Evolutionary conservation across 2,888 invertebrate genomes (phyloP), one percentile per base, ranked within the genome.

Genomic region (Zhengitettix transpicula): DNA sequence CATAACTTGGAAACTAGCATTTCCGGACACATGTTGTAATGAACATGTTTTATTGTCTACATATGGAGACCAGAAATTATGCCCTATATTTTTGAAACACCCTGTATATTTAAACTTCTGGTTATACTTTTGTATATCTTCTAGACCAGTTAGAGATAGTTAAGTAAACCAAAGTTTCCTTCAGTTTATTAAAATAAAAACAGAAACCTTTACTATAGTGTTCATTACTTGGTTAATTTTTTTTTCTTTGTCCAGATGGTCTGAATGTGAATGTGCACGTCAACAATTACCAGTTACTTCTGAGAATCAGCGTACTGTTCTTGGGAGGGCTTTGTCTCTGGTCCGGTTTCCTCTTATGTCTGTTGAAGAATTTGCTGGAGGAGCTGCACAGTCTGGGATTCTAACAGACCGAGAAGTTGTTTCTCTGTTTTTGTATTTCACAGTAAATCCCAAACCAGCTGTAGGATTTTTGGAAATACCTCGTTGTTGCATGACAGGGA

Each of bases 311-410:
- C 74, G 88, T 63, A 72, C 75, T 61, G 83, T 86, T 1, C 73
- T 90, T 0, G 87, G 86, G 0, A 71, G 80, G 57, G 85, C 87
- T 0, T 78, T 90, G 65, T 78, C 81, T 47, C 78, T 88, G 1
- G 84, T 91, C 58, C 75, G 90, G 40, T 90, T 89, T 70, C 89
- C 90, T 0, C 73, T 89, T 28, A 91, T 91, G 89, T 84, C 85
- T 0, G 83, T 88, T 0, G 89, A 90, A 70, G 90, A 91, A 71
- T 91, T 91, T 71, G 89, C 88, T 0, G 79, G 81, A 71, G 86
- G 84, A 0, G 83, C 85, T 0, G 86, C 87, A 0, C 85, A 86
- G 67, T 84, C 85, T 65, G 85, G 85, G 0, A 75, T 91, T 41
- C 74, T 90, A 1, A 83, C 84, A 56, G 87, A 89, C 68, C 72